Percentiles rank a stretch among this genome's conserved stretches.
Evolutionary conservation across 2,113 vertebrate genomes (phyloP).

Genomic region (Zapus hudsonius): DNA sequence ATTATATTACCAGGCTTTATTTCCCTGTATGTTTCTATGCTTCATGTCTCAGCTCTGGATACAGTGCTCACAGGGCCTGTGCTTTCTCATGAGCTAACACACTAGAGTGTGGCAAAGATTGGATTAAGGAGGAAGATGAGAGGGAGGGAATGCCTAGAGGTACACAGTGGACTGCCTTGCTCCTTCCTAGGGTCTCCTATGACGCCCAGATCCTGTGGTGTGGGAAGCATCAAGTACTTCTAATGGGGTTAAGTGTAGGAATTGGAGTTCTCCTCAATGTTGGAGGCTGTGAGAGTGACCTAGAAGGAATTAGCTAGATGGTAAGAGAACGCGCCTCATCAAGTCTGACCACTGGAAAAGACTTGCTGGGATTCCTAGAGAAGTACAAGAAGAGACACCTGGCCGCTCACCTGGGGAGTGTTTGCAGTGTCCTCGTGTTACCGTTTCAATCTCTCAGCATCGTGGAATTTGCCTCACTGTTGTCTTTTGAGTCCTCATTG

Average conservation of each 20-base stretch:
- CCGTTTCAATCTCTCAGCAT: background rate
- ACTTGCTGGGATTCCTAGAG: background rate
- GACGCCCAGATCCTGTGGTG: background rate
- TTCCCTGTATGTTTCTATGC: background rate
- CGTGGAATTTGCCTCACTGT: background rate
- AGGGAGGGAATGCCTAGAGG: background rate
- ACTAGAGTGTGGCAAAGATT: background rate
- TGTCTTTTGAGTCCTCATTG: background rate
- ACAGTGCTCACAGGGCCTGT: background rate
- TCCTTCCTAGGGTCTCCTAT: background rate
- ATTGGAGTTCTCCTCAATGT: background rate
- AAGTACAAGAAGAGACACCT: background rate
- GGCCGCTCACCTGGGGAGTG: no score
- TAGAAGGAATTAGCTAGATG: background rate
- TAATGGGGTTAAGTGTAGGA: background rate
- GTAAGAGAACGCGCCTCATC: background rate
- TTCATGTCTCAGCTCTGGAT: background rate
- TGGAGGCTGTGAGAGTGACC: background rate
- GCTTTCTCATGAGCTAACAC: background rate
- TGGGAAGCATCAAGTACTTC: no score
- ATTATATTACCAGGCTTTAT: background rate
- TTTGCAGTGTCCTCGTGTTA: background rate
- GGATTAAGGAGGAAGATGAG: background rate
- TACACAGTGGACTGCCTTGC: no score
- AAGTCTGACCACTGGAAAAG: background rate